Evolutionary conservation across 2,888 invertebrate genomes (phyloP).

Genomic region (Oconnorella tubifera): DNA sequence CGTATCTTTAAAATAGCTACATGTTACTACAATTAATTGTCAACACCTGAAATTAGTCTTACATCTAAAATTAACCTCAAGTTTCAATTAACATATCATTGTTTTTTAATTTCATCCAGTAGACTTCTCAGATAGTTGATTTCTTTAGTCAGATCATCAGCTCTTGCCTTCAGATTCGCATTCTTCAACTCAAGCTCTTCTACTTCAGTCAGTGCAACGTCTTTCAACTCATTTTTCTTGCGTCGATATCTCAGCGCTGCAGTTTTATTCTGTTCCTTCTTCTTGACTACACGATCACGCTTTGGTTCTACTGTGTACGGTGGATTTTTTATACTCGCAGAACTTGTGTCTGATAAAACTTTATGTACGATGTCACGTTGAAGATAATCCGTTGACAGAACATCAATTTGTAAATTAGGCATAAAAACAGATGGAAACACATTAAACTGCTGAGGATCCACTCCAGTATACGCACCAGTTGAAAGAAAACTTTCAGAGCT

Average conservation of each 20-base stretch:
- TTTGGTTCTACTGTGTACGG: neutral
- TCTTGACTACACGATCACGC: conserved; percentile 26
- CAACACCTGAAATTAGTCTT: too few species aligned
- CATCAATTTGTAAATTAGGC: too few species aligned
- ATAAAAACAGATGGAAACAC: neutral
- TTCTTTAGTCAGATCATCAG: conserved; percentile 31
- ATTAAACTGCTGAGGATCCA: neutral
- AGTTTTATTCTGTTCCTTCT: conserved; percentile 37
- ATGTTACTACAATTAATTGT: too few species aligned
- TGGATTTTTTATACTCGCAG: neutral
- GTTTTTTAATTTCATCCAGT: conserved; percentile 30
- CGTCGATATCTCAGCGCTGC: conserved; percentile 33
- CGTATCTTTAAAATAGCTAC: too few species aligned
- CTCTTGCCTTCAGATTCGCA: conserved; percentile 30
- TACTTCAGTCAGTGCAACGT: conserved; percentile 15
- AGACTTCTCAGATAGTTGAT: conserved; percentile 35
- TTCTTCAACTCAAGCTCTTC: conserved; percentile 28
- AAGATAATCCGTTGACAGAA: neutral
- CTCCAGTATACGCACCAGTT: neutral
- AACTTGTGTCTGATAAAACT: neutral
- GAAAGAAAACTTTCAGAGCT: neutral
- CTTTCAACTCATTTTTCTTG: conserved; percentile 32
- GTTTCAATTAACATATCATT: too few species aligned
- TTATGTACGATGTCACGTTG: neutral
- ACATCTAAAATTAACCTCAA: too few species aligned